A percentile compares a stretch with the other conserved stretches of the same genome.
phyloP scores from a whole-genome alignment of 2,888 invertebrate genomes.

The Drosophila flavopinicola region DNA sequence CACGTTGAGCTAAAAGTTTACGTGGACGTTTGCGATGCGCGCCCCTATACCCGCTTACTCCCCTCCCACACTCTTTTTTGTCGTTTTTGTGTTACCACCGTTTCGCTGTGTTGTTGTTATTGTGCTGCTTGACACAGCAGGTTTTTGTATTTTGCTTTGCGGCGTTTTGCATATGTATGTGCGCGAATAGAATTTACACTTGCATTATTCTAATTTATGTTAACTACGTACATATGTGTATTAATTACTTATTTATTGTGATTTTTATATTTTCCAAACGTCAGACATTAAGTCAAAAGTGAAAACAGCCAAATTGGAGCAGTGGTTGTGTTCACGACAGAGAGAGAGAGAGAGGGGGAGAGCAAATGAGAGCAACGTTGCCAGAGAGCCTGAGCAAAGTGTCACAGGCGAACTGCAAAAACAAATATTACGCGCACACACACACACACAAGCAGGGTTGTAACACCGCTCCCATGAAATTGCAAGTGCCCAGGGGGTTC shows the following conservation, averaged over 20 bases:
- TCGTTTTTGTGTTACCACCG: conserved; percentile 57
- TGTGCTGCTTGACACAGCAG: conserved; percentile 58
- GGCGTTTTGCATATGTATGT: conserved; percentile 21
- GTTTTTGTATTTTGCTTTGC: conserved; percentile 33
- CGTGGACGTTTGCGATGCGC: conserved; percentile 75
- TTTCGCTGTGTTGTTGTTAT: conserved; percentile 49
- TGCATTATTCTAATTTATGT: conserved; percentile 15
- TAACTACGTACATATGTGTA: conserved; percentile 1
- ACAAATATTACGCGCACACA: conserved; percentile 56
- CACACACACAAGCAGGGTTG: conserved; percentile 30
- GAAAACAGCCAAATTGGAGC: conserved; percentile 64
- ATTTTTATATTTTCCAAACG: conserved; percentile 16
- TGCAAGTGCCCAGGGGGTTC: conserved; percentile 29
- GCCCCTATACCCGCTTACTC: conserved; percentile 44
- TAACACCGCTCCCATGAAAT: conserved; percentile 33
- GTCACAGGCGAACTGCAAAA: conserved; percentile 35
- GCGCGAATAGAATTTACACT: conserved; percentile 16
- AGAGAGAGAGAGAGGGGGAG: conserved; percentile 19
- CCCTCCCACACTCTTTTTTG: conserved; percentile 20
- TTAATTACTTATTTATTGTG: conserved; percentile 15
- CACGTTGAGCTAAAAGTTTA: conserved; percentile 76
- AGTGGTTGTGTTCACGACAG: conserved; percentile 34
- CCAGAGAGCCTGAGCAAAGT: conserved; percentile 39
- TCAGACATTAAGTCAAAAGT: conserved; percentile 51
- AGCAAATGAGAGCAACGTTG: conserved; percentile 17